Evolutionary conservation across 2,113 vertebrate genomes (phyloP), one percentile per base, ranked within the genome.

Genomic region (Peromyscus californicus): DNA sequence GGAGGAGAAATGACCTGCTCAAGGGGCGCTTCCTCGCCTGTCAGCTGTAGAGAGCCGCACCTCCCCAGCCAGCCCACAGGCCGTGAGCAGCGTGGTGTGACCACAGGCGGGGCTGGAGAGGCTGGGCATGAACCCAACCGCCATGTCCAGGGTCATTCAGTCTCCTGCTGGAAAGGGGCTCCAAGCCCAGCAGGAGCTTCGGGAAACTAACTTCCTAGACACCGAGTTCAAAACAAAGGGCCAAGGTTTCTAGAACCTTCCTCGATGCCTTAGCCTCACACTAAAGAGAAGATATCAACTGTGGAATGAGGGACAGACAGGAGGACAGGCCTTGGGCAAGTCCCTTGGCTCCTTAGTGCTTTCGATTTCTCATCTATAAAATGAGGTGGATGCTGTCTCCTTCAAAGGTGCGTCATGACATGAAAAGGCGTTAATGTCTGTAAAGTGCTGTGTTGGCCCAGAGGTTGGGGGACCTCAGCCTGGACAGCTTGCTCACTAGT

Each of bases 71-170:
- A 70, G 74, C 45, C 33, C 1, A 1, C 3, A 29, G 21, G 19
- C 63, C 15, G 19, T 45, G 0, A 1, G 11, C 12, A 12, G 89
- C 0, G 0, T 5, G 5, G 0, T 1, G 4, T 7, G 3, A 10
- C 0, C 6, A 15, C 13, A 0, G n/a, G 61, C 26, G 42, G 42
- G 45, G 72, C 45, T 19, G 5, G 0, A 1, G 29, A 67, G 63
- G 24, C 39, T 1, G 15, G 70, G 9, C 2, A 6, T 42, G 78
- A 76, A 61, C 59, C 69, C 26, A 54, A 72, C 48, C 59, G 12
- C 26, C 26, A 24, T 29, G 13, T 0, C 2, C 15, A 15, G 65
- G 65, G 7, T 39, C 85, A 0, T 39, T 33, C 45, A 17, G 42
- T 17, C 29, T 39, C 59, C n/a, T 11, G 72, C 79, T n/a, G 7